phyloP scores from a whole-genome alignment of 2,888 invertebrate species.

The Pemphredon lugubris region DNA sequence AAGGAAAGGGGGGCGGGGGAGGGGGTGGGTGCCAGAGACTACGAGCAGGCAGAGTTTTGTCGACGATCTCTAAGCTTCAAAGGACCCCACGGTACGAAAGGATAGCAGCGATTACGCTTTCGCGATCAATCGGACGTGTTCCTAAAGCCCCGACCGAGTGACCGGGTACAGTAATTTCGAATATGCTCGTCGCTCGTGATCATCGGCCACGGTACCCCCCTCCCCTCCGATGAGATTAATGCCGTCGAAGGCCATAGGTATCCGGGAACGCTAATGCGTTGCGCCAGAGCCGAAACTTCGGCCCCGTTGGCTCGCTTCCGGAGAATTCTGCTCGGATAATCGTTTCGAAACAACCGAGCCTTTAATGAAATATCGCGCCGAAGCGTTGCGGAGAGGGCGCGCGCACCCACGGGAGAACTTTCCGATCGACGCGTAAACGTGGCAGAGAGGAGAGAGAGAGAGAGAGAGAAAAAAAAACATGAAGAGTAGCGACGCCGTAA shows the following conservation, averaged over 20 bases:
- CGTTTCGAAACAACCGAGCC: slow-evolving; percentile 21
- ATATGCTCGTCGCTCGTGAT: slow-evolving; percentile 45
- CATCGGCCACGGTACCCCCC: slow-evolving; percentile 1
- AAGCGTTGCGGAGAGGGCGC: not conserved
- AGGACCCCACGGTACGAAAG: not conserved
- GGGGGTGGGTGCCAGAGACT: too few relatives aligned
- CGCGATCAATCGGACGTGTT: too few relatives aligned
- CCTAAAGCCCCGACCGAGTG: slow-evolving; percentile 18
- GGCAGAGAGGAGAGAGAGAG: too few relatives aligned
- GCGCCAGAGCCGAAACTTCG: slow-evolving; percentile 28
- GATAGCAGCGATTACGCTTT: too few relatives aligned
- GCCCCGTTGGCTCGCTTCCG: slow-evolving; percentile 8
- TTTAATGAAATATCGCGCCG: slow-evolving; percentile 32
- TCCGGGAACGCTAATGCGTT: slow-evolving; percentile 28
- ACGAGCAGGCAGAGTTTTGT: too few relatives aligned
- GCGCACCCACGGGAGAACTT: too few relatives aligned
- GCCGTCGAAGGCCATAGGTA: slow-evolving; percentile 34
- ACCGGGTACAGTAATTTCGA: not conserved
- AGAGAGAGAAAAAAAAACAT: too few relatives aligned
- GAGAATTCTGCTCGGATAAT: slow-evolving; percentile 24
- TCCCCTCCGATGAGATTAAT: slow-evolving; percentile 48
- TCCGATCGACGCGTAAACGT: too few relatives aligned
- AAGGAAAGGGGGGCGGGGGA: not conserved
- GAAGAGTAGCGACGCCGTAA: too few relatives aligned
- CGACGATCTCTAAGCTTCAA: too few relatives aligned